Evolutionary conservation across 2,113 vertebrate genomes (phyloP).

Genomic region (Argyrosomus japonicus): DNA sequence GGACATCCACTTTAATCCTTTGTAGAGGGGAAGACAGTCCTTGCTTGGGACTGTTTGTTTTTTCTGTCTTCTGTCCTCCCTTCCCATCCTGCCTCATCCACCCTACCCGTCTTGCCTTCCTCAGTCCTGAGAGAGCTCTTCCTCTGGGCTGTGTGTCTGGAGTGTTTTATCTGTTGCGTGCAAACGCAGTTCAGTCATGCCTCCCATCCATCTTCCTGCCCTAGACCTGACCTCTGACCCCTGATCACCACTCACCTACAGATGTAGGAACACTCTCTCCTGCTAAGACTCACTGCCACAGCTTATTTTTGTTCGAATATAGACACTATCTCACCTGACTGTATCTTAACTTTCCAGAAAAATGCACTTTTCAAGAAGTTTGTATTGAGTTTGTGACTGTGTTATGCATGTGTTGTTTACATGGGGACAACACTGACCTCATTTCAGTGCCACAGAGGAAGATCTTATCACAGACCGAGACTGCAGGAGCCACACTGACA

Average conservation of each 20-base stretch:
- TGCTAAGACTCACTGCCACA: background rate
- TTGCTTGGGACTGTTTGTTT: constrained; percentile 70
- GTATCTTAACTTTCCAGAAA: background rate
- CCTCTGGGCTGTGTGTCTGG: constrained; percentile 18
- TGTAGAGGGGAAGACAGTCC: constrained; percentile 65
- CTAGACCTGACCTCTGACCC: constrained; percentile 40
- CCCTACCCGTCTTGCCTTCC: constrained; percentile 20
- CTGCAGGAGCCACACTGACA: constrained; percentile 35
- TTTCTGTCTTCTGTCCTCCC: constrained; percentile 62
- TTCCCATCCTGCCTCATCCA: constrained; percentile 56
- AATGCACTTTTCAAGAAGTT: background rate
- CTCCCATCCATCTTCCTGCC: constrained; percentile 49
- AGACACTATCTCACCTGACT: background rate
- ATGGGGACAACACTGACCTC: constrained; percentile 34
- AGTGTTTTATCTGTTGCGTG: constrained; percentile 60
- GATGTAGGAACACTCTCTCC: constrained; percentile 50
- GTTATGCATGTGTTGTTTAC: constrained; percentile 29
- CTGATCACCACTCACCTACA: constrained; percentile 27
- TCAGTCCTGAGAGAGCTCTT: constrained; percentile 33
- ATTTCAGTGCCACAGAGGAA: constrained; percentile 34
- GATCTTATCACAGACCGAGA: constrained; percentile 42
- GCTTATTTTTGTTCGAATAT: background rate
- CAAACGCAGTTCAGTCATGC: constrained; percentile 18
- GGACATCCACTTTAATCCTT: constrained; percentile 81
- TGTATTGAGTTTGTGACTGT: constrained; percentile 11